These are phyloP conservation scores for Autographa gamma DNA, from an alignment of 2,888 invertebrate genomes.

Conservation along the genomic window DNA sequence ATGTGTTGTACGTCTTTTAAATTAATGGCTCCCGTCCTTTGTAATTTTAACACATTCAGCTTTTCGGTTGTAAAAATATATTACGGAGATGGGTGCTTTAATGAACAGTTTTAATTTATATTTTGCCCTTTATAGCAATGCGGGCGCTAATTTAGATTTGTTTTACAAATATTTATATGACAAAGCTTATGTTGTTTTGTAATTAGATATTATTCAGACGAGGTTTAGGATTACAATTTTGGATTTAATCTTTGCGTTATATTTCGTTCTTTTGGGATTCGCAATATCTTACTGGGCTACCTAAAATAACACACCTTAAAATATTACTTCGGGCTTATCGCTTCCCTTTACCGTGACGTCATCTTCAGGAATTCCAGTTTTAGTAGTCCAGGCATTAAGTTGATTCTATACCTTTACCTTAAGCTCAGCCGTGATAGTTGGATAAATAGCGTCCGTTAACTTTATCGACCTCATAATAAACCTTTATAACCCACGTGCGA, in stretches of 20 bases:
- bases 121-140: slow-evolving; percentile 56
- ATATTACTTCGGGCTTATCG: not conserved
- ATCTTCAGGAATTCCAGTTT: slow-evolving; percentile 38
- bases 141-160: slow-evolving; percentile 61
- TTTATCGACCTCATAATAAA: slow-evolving; percentile 58
- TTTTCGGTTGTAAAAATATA: slow-evolving; percentile 60
- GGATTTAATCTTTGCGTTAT: slow-evolving; percentile 8
- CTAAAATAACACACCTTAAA: not conserved
- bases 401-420: slow-evolving; percentile 41
- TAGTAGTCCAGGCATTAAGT: slow-evolving; percentile 48
- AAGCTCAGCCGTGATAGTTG: slow-evolving; percentile 50
- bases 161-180: slow-evolving; percentile 42
- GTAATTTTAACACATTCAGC: slow-evolving; percentile 69
- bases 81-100: slow-evolving; percentile 55
- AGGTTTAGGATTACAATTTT: not conserved
- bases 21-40: slow-evolving; percentile 71
- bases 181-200: slow-evolving; percentile 21
- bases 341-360: slow-evolving; percentile 22
- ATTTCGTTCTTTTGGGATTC: not conserved
- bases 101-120: slow-evolving; percentile 64
- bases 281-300: no score
- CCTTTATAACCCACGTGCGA: slow-evolving; percentile 53
- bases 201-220: slow-evolving; percentile 11
- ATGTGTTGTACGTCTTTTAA: slow-evolving; percentile 69
- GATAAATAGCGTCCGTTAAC: slow-evolving; percentile 54